These are phyloP conservation scores for Buathra laborator DNA, from an alignment of 2,888 invertebrate species.

Conservation along the genomic window DNA sequence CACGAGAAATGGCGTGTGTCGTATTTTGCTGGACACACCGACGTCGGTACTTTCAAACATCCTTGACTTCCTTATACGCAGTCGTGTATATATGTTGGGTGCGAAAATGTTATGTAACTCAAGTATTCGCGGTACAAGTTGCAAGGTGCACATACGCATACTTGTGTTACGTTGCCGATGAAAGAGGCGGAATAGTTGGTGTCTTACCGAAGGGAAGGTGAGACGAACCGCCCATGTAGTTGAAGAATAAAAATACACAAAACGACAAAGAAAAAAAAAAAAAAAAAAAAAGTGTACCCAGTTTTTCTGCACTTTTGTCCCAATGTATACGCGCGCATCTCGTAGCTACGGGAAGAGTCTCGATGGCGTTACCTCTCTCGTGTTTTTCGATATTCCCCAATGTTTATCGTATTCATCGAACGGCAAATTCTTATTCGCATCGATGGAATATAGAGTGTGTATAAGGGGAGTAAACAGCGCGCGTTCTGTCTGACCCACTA, in stretches of 20 bases:
- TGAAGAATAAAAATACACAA: constrained; percentile 41
- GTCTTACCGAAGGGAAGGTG: constrained; percentile 18
- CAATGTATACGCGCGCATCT: background rate
- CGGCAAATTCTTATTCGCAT: constrained; percentile 31
- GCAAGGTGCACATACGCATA: constrained; percentile 16
- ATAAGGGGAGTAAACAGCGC: background rate
- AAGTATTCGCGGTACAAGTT: constrained; percentile 36
- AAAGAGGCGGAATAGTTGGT: constrained; percentile 23
- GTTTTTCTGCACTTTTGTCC: constrained; percentile 15
- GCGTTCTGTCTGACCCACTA: constrained; percentile 53
- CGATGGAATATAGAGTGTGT: constrained; percentile 1
- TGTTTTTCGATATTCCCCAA: constrained; percentile 2
- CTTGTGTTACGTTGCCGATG: background rate
- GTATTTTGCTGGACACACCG: constrained; percentile 45
- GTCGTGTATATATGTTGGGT: constrained; percentile 61
- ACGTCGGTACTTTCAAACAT: constrained; percentile 82
- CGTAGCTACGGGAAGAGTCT: background rate
- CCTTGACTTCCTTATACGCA: constrained; percentile 83
- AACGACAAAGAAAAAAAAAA: background rate
- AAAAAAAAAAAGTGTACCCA: background rate
- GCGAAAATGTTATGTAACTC: constrained; percentile 81
- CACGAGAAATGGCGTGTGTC: constrained; percentile 54
- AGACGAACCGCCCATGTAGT: constrained; percentile 29
- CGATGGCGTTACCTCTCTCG: background rate
- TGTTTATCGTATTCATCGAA: constrained; percentile 31